Evolutionary conservation across 2,888 invertebrate species (phyloP).

Genomic region (Troides oblongomaculatus): DNA sequence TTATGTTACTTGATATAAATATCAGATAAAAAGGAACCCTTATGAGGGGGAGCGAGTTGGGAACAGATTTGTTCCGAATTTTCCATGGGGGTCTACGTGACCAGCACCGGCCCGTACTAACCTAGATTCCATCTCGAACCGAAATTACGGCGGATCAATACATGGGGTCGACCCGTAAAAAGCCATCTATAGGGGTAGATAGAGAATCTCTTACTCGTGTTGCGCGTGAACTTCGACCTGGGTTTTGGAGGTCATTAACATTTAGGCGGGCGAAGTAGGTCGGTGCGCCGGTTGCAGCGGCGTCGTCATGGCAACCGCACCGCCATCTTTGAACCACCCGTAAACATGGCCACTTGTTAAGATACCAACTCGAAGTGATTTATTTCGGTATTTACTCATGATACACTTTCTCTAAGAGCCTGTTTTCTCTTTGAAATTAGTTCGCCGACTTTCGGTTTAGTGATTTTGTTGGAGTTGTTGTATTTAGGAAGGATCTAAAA

Average conservation of each 20-base stretch:
- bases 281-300: slow-evolving; percentile 71
- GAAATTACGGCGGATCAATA: slow-evolving; percentile 68
- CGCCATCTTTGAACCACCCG: slow-evolving; percentile 36
- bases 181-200: slow-evolving; percentile 56
- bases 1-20: neutral
- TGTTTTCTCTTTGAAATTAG: slow-evolving; percentile 31
- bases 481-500: neutral
- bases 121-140: slow-evolving; percentile 63
- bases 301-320: slow-evolving; percentile 60
- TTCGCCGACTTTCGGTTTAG: slow-evolving; percentile 19
- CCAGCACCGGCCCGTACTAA: slow-evolving; percentile 50
- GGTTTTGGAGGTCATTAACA: slow-evolving; percentile 80
- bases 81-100: slow-evolving; percentile 41
- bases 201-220: slow-evolving; percentile 71
- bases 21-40: slow-evolving; percentile 8
- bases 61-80: slow-evolving; percentile 31
- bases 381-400: slow-evolving; percentile 28
- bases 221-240: slow-evolving; percentile 78
- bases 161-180: slow-evolving; percentile 67
- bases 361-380: slow-evolving; percentile 27
- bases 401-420: slow-evolving; percentile 34
- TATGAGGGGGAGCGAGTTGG: slow-evolving; percentile 10
- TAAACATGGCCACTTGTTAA: slow-evolving; percentile 41
- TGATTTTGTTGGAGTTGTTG: neutral
- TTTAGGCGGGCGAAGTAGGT: slow-evolving; percentile 74